These are phyloP conservation scores for Eulemur rubriventer DNA, from an alignment of 2,797 vertebrate species.

Conservation along the genomic window DNA sequence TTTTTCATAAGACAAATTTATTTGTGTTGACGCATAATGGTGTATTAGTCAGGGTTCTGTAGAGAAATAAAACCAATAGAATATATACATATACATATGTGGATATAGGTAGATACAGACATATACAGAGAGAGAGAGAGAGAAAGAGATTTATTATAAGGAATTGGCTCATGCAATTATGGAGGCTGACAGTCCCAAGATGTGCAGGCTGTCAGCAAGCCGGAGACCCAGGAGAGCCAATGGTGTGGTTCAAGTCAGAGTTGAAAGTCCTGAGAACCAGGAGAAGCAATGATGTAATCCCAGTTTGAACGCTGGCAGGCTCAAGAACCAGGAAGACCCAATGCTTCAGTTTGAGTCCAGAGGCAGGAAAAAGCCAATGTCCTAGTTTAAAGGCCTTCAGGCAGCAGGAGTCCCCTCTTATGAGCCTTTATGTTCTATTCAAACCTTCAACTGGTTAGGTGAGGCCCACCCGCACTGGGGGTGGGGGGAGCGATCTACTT, in stretches of 20 bases:
- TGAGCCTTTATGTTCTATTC: not conserved
- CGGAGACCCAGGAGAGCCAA: not conserved
- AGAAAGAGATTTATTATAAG: not conserved
- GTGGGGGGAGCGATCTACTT: not conserved
- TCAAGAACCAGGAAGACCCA: not conserved
- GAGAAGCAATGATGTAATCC: not conserved
- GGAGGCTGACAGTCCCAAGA: not conserved
- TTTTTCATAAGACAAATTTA: constrained; percentile 28
- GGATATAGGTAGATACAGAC: not conserved
- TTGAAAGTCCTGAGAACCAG: not conserved
- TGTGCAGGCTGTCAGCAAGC: not conserved
- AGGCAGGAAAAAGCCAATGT: not conserved
- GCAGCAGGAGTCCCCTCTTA: not conserved
- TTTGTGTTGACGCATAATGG: not conserved
- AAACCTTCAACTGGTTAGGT: not conserved
- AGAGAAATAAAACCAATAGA: not conserved
- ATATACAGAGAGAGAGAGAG: not conserved
- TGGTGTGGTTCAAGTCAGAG: not conserved
- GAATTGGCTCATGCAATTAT: not conserved
- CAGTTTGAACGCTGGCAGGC: not conserved
- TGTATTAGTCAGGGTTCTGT: not conserved
- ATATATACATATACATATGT: not conserved
- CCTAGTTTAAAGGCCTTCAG: not conserved
- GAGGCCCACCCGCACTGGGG: not conserved
- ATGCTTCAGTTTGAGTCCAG: not conserved